Conservation (phyloP, 2,888 invertebrate genomes). For the Gandaritis pyraliata region DNA sequence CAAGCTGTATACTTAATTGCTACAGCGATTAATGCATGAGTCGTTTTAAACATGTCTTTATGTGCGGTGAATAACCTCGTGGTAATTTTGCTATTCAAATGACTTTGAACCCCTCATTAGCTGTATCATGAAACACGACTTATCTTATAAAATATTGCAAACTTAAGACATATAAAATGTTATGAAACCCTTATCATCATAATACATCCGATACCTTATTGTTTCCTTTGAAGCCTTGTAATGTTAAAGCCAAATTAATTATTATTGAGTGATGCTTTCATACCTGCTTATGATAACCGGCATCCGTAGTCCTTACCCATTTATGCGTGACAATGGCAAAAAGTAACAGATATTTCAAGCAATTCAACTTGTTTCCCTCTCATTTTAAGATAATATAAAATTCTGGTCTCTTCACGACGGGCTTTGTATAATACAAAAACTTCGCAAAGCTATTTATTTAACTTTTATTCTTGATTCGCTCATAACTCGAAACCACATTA, state of each 20-base stretch:
- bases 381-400: too few species aligned
- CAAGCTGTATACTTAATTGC: conserved; percentile 39
- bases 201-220: background rate
- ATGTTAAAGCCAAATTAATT: background rate
- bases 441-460: conserved; percentile 6
- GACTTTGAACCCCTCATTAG: conserved; percentile 17
- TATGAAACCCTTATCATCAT: too few species aligned
- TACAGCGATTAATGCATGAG: conserved; percentile 38
- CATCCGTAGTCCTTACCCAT: too few species aligned
- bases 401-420: too few species aligned
- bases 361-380: conserved; percentile 2
- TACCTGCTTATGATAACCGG: background rate
- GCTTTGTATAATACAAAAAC: conserved; percentile 11
- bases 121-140: conserved; percentile 6
- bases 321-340: background rate
- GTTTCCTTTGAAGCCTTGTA: background rate
- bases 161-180: background rate
- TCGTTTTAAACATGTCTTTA: conserved; percentile 27
- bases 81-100: conserved; percentile 27
- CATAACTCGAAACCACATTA: conserved; percentile 7
- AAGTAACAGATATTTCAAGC: conserved; percentile 1
- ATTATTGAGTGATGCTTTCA: background rate
- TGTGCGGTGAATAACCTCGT: conserved; percentile 26
- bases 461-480: background rate
- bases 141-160: background rate